Conservation (phyloP, 2,797 vertebrate genomes). For the Channa striata region DNA sequence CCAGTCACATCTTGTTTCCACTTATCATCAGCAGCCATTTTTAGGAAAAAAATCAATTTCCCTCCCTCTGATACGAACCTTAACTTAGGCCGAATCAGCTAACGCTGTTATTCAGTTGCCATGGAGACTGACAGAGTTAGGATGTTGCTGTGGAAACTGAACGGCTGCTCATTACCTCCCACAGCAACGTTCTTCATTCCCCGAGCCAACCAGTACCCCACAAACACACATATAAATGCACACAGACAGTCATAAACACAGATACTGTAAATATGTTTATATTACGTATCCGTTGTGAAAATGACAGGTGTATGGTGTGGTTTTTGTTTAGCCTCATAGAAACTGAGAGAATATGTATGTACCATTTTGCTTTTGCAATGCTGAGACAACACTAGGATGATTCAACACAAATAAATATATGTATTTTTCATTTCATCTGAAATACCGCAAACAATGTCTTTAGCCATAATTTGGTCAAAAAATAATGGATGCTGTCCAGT, state of each 20-base stretch:
- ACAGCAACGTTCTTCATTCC: constrained; percentile 71
- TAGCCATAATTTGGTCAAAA: neutral
- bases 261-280: constrained; percentile 16
- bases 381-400: no score
- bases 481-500: neutral
- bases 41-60: constrained; percentile 28
- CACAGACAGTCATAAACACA: constrained; percentile 12
- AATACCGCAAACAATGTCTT: neutral
- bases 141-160: constrained; percentile 85
- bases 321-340: constrained; percentile 20
- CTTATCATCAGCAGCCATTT: constrained; percentile 45
- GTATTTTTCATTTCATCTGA: constrained; percentile 7
- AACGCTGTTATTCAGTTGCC: constrained; percentile 83
- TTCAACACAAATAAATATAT: constrained; percentile 11
- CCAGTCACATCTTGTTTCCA: constrained; percentile 1
- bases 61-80: constrained; percentile 61
- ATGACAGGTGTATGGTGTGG: neutral
- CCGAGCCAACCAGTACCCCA: constrained; percentile 40
- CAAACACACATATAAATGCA: constrained; percentile 47
- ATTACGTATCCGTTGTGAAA: constrained; percentile 13
- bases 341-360: neutral
- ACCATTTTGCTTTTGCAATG: no score
- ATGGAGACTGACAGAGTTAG: constrained; percentile 86
- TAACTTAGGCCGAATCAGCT: constrained; percentile 75
- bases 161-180: constrained; percentile 76